Evolutionary conservation across 2,797 vertebrate genomes (phyloP).

Genomic region (Gadopsis bispinosus): DNA sequence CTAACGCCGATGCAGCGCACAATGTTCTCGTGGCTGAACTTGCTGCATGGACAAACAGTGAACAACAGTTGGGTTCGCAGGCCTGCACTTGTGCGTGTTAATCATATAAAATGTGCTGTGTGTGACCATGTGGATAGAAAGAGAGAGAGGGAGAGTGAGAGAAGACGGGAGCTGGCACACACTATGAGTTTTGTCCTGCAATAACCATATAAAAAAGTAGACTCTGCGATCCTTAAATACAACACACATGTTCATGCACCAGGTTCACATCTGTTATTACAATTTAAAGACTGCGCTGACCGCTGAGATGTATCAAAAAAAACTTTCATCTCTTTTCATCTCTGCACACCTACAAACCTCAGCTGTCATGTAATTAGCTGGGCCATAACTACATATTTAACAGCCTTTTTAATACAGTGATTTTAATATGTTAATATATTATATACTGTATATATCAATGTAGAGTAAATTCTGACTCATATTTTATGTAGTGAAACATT

Average conservation of each 20-base stretch:
- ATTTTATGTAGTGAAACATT: neutral
- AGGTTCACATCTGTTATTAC: neutral
- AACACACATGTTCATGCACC: neutral
- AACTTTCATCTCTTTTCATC: neutral
- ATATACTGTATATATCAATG: neutral
- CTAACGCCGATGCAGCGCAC: slow-evolving; percentile 92
- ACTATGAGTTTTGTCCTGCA: neutral
- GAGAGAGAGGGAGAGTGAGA: neutral
- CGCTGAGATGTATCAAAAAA: neutral
- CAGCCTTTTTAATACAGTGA: neutral
- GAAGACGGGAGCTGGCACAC: neutral
- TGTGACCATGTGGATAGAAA: neutral
- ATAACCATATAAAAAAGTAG: neutral
- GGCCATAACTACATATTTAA: neutral
- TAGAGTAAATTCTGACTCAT: neutral
- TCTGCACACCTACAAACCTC: neutral
- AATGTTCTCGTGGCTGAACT: slow-evolving; percentile 93
- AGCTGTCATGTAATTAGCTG: neutral
- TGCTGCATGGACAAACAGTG: slow-evolving; percentile 79
- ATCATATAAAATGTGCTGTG: neutral
- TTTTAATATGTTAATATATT: neutral
- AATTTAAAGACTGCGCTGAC: neutral
- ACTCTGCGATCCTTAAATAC: neutral
- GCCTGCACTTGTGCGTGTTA: neutral
- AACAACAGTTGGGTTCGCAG: slow-evolving; percentile 3